Percentiles rank a stretch among this genome's conserved stretches.
Evolutionary conservation across 2,888 invertebrate genomes (phyloP).

Genomic region (Nectonema munidae): DNA sequence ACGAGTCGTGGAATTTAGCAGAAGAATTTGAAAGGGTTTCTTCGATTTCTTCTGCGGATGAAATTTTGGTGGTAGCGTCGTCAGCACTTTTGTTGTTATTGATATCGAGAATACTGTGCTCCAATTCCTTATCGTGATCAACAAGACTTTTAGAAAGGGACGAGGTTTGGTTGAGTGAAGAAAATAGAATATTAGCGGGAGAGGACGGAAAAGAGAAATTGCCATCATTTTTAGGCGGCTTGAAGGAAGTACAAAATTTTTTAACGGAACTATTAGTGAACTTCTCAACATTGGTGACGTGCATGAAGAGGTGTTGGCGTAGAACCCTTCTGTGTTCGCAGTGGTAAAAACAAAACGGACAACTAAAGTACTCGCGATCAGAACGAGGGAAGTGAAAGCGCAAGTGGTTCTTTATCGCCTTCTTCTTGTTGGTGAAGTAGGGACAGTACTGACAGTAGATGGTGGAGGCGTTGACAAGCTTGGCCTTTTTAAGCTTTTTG

Average conservation of each 20-base stretch:
- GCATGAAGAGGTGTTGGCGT: slow-evolving; percentile 7
- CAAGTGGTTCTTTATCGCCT: slow-evolving; percentile 1
- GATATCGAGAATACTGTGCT: neutral
- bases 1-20: neutral
- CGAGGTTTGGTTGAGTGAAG: neutral
- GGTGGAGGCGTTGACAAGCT: slow-evolving; percentile 1
- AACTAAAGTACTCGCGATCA: neutral
- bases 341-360: slow-evolving; percentile 7
- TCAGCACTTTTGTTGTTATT: neutral
- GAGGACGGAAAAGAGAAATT: neutral
- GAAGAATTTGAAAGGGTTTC: neutral
- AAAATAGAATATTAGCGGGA: too few species aligned
- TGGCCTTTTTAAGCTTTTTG: slow-evolving; percentile 1
- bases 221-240: neutral
- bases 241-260: too few species aligned
- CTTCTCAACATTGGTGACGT: slow-evolving; percentile 11
- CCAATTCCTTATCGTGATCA: neutral
- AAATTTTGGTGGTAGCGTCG: neutral
- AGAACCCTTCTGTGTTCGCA: neutral
- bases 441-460: slow-evolving; percentile 6
- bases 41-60: neutral
- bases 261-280: too few species aligned
- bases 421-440: slow-evolving; percentile 2
- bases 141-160: neutral
- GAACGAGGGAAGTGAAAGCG: neutral